A percentile compares a stretch with the other conserved stretches of the same genome.
phyloP scores from a whole-genome alignment of 1,140 invertebrate genomes.

The Lordiphosa clarofinis region DNA sequence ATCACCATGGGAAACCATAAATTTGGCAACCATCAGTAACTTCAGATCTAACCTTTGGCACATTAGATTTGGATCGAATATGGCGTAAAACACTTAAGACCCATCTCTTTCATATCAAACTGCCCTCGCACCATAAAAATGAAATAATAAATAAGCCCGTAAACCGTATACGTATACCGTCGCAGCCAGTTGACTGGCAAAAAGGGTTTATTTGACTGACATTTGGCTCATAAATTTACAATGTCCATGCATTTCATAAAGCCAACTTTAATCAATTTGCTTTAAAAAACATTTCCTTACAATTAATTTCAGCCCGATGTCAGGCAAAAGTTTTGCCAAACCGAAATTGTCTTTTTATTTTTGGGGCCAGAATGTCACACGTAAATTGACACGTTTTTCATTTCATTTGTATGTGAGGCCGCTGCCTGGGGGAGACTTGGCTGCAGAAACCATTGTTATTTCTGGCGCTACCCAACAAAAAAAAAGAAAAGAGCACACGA shows the following conservation, averaged over 20 bases:
- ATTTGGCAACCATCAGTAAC: too few relatives aligned
- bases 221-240: constrained; percentile 41
- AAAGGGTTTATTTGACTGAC: constrained; percentile 26
- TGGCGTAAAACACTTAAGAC: too few relatives aligned
- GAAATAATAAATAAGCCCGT: constrained; percentile 72
- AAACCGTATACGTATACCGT: constrained; percentile 44
- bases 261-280: constrained; percentile 22
- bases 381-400: constrained; percentile 63
- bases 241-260: constrained; percentile 17
- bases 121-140: constrained; percentile 40
- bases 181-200: background rate
- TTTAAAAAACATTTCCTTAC: background rate
- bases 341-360: constrained; percentile 19
- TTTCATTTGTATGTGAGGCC: constrained; percentile 35
- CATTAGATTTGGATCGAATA: too few relatives aligned
- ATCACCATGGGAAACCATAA: too few relatives aligned
- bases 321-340: background rate
- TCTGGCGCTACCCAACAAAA: constrained; percentile 19
- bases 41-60: too few relatives aligned
- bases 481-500: constrained; percentile 27
- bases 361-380: constrained; percentile 26
- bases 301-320: constrained; percentile 6
- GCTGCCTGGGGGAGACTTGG: constrained; percentile 7
- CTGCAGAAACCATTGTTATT: constrained; percentile 7
- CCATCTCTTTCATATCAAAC: too few relatives aligned